Conservation (phyloP, 2,888 invertebrate genomes). For the Euzophera pinguis region DNA sequence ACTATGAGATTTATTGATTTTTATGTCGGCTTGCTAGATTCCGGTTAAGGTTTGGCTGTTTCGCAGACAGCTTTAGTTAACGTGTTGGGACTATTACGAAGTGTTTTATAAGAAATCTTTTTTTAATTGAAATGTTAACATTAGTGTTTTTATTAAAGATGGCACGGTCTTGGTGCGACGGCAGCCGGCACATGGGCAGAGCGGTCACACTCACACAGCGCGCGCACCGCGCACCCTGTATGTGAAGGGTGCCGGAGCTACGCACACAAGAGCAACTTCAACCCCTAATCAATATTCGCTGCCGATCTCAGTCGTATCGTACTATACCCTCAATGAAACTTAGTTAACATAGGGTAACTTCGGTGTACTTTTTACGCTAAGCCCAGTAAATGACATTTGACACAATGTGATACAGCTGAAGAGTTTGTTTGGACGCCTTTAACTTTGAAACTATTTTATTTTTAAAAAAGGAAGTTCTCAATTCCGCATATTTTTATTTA, state of each 20-base stretch:
- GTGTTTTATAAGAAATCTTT: slow-evolving; percentile 24
- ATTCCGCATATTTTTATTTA: too few species aligned
- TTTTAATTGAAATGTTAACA: slow-evolving; percentile 28
- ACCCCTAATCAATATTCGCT: slow-evolving; percentile 72
- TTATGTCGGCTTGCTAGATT: slow-evolving; percentile 42
- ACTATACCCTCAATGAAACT: slow-evolving; percentile 47
- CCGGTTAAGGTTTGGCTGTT: slow-evolving; percentile 27
- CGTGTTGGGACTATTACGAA: slow-evolving; percentile 18
- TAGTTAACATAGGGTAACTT: slow-evolving; percentile 22
- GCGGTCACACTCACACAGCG: slow-evolving; percentile 22
- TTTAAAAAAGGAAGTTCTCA: too few species aligned
- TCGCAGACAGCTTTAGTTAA: slow-evolving; percentile 27
- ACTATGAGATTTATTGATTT: slow-evolving; percentile 67
- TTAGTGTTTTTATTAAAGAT: slow-evolving; percentile 39
- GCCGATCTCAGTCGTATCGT: slow-evolving; percentile 40
- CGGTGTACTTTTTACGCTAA: not conserved
- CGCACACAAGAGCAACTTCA: slow-evolving; percentile 49
- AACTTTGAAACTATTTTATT: too few species aligned
- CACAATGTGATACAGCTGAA: not conserved
- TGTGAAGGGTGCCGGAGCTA: slow-evolving; percentile 37
- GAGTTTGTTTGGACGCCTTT: too few species aligned
- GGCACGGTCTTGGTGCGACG: slow-evolving; percentile 37
- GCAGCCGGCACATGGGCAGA: slow-evolving; percentile 44
- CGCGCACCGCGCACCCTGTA: slow-evolving; percentile 32
- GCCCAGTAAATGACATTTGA: not conserved